phyloP scores from a whole-genome alignment of 1,140 invertebrate genomes.

The Drosophila gunungcola region DNA sequence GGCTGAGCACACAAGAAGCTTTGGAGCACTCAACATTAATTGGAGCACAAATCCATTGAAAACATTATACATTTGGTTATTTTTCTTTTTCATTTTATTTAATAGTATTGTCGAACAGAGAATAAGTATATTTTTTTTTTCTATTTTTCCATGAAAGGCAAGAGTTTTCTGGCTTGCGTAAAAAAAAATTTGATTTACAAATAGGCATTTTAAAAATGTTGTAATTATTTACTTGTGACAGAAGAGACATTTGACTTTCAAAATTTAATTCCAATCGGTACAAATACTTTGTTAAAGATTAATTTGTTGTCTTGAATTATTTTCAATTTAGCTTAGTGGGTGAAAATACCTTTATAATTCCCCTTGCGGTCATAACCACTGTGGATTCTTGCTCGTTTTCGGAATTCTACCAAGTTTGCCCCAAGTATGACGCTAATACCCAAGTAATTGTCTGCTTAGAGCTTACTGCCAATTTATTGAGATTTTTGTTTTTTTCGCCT shows the following conservation, averaged over 20 bases:
- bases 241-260: no score
- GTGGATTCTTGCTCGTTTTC: background rate
- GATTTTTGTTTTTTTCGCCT: constrained; percentile 56
- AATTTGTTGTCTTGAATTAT: no score
- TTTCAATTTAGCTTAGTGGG: background rate
- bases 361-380: constrained; percentile 4
- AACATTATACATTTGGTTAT: background rate
- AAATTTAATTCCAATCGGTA: no score
- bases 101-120: background rate
- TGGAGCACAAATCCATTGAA: background rate
- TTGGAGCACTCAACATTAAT: constrained; percentile 4
- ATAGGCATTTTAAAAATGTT: no score
- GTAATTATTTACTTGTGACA: no score
- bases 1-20: background rate
- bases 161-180: no score
- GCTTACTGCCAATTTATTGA: constrained; percentile 78
- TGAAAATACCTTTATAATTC: background rate
- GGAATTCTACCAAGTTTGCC: constrained; percentile 26
- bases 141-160: no score
- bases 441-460: constrained; percentile 76
- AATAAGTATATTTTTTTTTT: no score
- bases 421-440: constrained; percentile 67
- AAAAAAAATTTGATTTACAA: no score
- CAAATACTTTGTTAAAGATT: no score
- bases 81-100: background rate